Evolutionary conservation across 2,797 vertebrate species (phyloP).

Genomic region (Cossypha heuglini): DNA sequence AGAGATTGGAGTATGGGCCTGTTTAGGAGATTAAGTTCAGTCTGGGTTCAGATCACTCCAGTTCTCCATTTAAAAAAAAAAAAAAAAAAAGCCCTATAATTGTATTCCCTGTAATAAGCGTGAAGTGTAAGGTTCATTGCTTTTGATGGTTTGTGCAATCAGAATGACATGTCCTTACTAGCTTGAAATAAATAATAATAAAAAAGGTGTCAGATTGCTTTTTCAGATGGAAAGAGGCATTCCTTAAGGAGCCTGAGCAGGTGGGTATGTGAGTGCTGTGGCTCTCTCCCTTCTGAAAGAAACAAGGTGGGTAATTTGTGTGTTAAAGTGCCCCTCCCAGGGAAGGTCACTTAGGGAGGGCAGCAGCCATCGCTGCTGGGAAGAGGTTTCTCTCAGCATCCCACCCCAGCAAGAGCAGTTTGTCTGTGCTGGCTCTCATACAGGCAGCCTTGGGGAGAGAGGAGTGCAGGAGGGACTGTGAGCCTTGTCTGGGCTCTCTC

Average conservation of each 20-base stretch:
- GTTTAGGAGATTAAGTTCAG: constrained; percentile 8
- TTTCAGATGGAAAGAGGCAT: neutral
- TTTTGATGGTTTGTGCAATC: constrained; percentile 17
- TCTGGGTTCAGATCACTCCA: neutral
- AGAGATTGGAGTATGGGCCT: neutral
- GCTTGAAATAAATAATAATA: neutral
- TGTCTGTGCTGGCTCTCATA: neutral
- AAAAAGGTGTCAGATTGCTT: neutral
- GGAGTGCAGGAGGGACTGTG: neutral
- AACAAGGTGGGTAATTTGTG: neutral
- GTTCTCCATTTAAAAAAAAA: neutral
- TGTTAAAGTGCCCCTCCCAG: neutral
- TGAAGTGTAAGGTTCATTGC: neutral
- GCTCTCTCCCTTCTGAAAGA: neutral
- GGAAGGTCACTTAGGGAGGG: neutral
- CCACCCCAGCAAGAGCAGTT: neutral
- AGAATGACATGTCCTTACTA: neutral
- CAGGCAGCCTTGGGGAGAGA: neutral
- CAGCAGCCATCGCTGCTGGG: accelerated
- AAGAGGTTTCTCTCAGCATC: neutral
- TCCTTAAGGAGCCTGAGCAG: neutral
- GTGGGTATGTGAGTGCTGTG: neutral
- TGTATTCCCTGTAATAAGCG: neutral
- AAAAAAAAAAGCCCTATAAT: neutral
- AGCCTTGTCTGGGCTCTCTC: neutral